Evolutionary conservation across 2,797 vertebrate genomes (phyloP).

Genomic region (Pseudocheirus occidentalis): DNA sequence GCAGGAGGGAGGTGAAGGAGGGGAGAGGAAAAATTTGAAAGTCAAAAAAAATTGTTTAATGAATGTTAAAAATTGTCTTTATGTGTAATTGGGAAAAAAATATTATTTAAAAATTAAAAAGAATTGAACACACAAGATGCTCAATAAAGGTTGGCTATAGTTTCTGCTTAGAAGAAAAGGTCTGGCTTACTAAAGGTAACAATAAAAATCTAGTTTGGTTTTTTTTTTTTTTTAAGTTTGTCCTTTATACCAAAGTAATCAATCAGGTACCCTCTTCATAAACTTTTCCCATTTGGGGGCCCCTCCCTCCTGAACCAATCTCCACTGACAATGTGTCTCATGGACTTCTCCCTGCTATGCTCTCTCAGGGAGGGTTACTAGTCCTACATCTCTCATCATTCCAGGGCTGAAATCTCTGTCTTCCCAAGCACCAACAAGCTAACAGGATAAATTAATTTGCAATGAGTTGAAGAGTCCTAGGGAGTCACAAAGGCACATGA

Average conservation of each 20-base stretch:
- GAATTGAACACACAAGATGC: background rate
- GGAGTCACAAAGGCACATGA: background rate
- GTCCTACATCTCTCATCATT: background rate
- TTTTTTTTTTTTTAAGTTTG: background rate
- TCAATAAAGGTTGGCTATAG: background rate
- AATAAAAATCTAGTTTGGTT: background rate
- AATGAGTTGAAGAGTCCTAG: background rate
- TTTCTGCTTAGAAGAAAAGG: background rate
- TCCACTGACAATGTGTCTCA: background rate
- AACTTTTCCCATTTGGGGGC: background rate
- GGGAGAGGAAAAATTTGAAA: background rate
- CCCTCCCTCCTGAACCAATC: background rate
- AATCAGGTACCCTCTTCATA: background rate
- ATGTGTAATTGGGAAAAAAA: background rate
- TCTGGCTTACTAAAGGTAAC: background rate
- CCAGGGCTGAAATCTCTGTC: background rate
- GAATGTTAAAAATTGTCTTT: background rate
- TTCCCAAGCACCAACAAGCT: background rate
- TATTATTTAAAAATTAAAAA: background rate
- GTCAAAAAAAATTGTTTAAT: background rate
- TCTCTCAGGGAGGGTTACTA: background rate
- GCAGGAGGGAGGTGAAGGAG: background rate
- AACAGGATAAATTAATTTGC: background rate
- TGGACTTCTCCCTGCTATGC: background rate
- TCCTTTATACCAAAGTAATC: rapidly evolving